These are phyloP conservation scores for Ectemnius cavifrons DNA, from an alignment of 2,888 invertebrate genomes.

Conservation along the genomic window DNA sequence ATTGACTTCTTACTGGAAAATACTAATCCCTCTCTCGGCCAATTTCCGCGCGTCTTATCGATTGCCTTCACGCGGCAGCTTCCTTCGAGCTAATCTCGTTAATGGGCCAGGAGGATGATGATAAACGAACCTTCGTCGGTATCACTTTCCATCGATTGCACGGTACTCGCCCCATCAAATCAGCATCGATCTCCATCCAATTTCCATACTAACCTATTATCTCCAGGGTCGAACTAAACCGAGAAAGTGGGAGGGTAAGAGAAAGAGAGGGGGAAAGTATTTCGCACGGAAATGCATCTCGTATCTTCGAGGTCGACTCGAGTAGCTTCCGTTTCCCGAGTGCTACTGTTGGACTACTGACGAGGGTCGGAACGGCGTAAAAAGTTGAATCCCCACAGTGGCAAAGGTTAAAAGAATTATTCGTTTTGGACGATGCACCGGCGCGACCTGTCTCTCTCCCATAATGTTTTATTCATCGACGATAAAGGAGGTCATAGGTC, in stretches of 20 bases:
- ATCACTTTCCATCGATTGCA: background rate
- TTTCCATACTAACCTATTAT: too few relatives aligned
- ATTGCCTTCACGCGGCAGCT: background rate
- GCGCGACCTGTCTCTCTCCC: slow-evolving; percentile 14
- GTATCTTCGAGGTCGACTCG: too few relatives aligned
- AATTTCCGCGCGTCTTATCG: background rate
- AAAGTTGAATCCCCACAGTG: background rate
- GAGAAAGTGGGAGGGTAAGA: too few relatives aligned
- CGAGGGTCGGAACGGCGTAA: background rate
- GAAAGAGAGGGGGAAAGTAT: background rate
- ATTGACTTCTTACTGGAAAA: background rate
- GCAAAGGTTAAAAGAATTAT: slow-evolving; percentile 42
- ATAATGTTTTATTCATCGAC: slow-evolving; percentile 57
- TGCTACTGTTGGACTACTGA: too few relatives aligned
- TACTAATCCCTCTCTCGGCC: background rate
- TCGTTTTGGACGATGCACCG: slow-evolving; percentile 19
- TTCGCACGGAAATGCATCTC: background rate
- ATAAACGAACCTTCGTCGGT: too few relatives aligned
- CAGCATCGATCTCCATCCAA: background rate
- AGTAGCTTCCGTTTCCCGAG: slow-evolving; percentile 4
- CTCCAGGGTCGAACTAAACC: too few relatives aligned
- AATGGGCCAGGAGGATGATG: too few relatives aligned
- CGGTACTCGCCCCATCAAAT: background rate
- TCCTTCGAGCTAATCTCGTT: background rate
- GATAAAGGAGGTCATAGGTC: slow-evolving; percentile 58